Evolutionary conservation across 1,140 invertebrate genomes (phyloP).

Genomic region (Augochlora pura): DNA sequence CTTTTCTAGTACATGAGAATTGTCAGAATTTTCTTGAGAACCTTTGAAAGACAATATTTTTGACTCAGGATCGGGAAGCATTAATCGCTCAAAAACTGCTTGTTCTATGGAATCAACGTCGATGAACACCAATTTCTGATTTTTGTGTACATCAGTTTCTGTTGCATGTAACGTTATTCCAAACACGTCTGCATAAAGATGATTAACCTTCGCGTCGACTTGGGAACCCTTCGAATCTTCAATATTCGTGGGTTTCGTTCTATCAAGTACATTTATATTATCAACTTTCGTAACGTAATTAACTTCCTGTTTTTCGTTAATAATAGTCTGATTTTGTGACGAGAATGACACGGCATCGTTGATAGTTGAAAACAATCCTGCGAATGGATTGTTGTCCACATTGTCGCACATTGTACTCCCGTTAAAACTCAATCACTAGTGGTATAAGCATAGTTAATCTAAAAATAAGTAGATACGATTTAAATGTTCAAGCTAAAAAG

Average conservation of each 20-base stretch:
- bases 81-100: conserved; percentile 89
- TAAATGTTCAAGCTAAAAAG: neutral
- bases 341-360: conserved; percentile 72
- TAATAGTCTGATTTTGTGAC: conserved; percentile 52
- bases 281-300: conserved; percentile 8
- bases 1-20: conserved; percentile 81
- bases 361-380: conserved; percentile 75
- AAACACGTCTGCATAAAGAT: conserved; percentile 84
- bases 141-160: conserved; percentile 59
- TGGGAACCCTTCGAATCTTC: neutral
- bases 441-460: conserved; percentile 16
- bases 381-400: conserved; percentile 78
- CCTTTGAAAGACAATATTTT: conserved; percentile 78
- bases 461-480: conserved; percentile 1
- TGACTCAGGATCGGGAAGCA: conserved; percentile 83
- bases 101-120: conserved; percentile 86
- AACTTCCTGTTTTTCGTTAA: conserved; percentile 15
- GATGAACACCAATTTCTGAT: conserved; percentile 81
- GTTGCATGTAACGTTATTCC: conserved; percentile 82
- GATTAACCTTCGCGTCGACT: conserved; percentile 21
- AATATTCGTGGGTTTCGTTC: conserved; percentile 13
- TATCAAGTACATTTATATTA: conserved; percentile 34
- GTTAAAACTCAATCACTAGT: conserved; percentile 12
- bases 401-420: conserved; percentile 70
- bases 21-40: conserved; percentile 66